Base-by-base conservation (phyloP, 64 coral and sea anemone species). In the Porites australiensis region DNA sequence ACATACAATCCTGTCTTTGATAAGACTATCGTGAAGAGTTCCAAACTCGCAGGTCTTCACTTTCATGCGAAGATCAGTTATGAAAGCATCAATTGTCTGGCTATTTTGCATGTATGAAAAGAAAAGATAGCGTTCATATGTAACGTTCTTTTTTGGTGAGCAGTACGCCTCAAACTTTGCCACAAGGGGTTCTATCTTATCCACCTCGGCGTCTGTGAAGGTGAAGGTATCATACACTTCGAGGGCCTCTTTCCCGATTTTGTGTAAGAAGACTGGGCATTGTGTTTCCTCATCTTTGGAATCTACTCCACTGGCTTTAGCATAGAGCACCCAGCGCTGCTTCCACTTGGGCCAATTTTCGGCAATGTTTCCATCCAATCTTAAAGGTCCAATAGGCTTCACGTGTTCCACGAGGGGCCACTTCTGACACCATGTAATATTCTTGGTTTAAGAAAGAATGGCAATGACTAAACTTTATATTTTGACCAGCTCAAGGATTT, bases 181-280 rank as follows among this genome's bases (percentile, higher is more conserved):
- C 16, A 90, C 60, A 14, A 93, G 58, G 37, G 57, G 65, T 44
- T 90, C 87, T 21, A 90, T 65, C 75, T 93, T 93, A 50, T 93
- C 61, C 18, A 18, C 23, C 70, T 96, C 82, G 64, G 16, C 60
- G 13, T 86, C 58, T 69, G 63, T 22, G 70, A 90, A 93, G 3
- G 74, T 75, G 72, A 96, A 96, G 37, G 95, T 79, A 43, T 96
- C 87, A 53, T 98, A 78, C 55, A 98, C 68, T 94, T 88, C 75
- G 44, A 88, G 64, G 15, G 92, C 88, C 18, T 98, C 95, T 86
- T 90, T 82, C 54, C 92, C 92, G 21, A 90, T 91, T 15, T 65
- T 82, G 89, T 93, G 92, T 27, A 94, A 66, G 50, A 98, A 94
- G 53, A 90, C 77, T 51, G 88, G 92, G 83, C 82, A 93, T 50